phyloP scores from a whole-genome alignment of 92 coral and sea anemone species.

The Meandrina meandrites region DNA sequence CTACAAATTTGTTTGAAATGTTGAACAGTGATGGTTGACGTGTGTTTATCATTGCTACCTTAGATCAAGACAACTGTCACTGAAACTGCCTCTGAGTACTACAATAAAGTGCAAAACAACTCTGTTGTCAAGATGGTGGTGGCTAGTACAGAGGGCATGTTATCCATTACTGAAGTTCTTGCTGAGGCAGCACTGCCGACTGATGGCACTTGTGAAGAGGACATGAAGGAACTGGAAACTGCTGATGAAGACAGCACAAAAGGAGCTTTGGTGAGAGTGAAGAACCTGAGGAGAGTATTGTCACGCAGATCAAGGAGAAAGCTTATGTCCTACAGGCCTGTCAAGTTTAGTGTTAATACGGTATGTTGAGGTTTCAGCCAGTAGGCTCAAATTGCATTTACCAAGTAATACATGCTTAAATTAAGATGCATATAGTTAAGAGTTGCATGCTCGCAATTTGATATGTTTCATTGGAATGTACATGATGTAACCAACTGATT shows the following conservation, averaged over 20 bases:
- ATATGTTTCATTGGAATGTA: too few relatives aligned
- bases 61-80: constrained; percentile 75
- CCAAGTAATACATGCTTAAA: too few relatives aligned
- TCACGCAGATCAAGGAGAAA: constrained; percentile 73
- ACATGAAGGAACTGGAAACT: constrained; percentile 79
- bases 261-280: constrained; percentile 70
- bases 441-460: too few relatives aligned
- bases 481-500: too few relatives aligned
- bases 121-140: constrained; percentile 71
- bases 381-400: neutral
- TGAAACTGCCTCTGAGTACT: constrained; percentile 72
- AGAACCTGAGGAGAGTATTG: constrained; percentile 66
- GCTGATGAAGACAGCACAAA: constrained; percentile 64
- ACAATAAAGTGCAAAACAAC: constrained; percentile 71
- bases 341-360: constrained; percentile 73
- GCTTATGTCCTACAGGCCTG: constrained; percentile 82
- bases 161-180: constrained; percentile 76
- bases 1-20: too few relatives aligned
- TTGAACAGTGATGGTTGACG: too few relatives aligned
- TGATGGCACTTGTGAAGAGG: constrained; percentile 79
- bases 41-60: neutral
- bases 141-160: constrained; percentile 68
- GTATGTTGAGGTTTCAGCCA: constrained; percentile 53
- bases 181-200: constrained; percentile 88
- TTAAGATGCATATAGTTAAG: too few relatives aligned